These are phyloP conservation scores for Promerops cafer DNA, from an alignment of 2,113 vertebrate species.

Conservation along the genomic window DNA sequence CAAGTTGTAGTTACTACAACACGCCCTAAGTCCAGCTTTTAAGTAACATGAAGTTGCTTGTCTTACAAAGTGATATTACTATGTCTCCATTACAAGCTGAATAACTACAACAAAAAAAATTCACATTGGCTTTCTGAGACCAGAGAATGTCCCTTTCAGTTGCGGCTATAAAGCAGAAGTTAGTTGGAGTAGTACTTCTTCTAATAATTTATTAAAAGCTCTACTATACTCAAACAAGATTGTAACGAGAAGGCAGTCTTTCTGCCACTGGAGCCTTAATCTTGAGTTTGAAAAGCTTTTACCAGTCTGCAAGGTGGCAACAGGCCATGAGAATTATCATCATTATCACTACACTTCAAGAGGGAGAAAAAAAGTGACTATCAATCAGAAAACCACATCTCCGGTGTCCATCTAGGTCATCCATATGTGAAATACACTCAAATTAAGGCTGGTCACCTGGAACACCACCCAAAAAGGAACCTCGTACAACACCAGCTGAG, in stretches of 20 bases:
- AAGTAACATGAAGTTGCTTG: not conserved
- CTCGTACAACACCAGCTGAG: accelerated
- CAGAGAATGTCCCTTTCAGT: not conserved
- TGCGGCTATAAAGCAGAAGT: not conserved
- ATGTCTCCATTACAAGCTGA: not conserved
- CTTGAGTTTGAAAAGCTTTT: constrained; percentile 42
- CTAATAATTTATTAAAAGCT: not conserved
- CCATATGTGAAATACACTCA: not conserved
- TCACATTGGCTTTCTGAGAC: not conserved
- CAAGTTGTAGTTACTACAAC: not conserved
- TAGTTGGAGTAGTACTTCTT: not conserved
- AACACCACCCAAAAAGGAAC: not conserved
- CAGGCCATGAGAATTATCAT: not conserved
- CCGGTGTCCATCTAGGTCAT: not conserved
- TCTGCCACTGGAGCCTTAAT: constrained; percentile 3
- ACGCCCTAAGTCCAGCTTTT: not conserved
- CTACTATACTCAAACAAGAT: not conserved
- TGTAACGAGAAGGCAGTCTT: not conserved
- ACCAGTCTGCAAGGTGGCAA: not conserved
- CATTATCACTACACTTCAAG: not conserved
- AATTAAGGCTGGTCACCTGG: not conserved
- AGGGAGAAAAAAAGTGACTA: not conserved
- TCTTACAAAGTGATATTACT: constrained; percentile 19
- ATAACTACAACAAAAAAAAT: constrained; percentile 45
- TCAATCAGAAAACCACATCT: not conserved